phyloP scores from a whole-genome alignment of 2,113 vertebrate species.

The Eulemur rufifrons region DNA sequence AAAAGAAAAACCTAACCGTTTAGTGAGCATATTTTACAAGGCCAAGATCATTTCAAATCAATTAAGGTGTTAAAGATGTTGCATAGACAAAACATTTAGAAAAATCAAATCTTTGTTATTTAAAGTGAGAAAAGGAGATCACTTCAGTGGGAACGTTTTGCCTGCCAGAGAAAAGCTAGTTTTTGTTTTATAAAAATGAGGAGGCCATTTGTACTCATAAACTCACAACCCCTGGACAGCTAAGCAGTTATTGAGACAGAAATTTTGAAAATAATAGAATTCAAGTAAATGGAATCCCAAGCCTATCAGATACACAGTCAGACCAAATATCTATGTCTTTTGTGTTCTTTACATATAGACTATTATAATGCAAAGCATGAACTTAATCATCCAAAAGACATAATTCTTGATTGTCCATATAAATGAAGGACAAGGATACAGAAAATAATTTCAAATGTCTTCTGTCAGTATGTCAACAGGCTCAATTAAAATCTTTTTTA shows the following conservation, averaged over 20 bases:
- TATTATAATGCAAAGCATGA: background rate
- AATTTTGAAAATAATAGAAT: slow-evolving; percentile 43
- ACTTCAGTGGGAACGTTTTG: slow-evolving; percentile 45
- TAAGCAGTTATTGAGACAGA: slow-evolving; percentile 17
- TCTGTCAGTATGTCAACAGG: background rate
- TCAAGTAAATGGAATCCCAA: slow-evolving; percentile 14
- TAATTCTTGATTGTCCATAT: slow-evolving; percentile 24
- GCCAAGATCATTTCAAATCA: slow-evolving; percentile 41
- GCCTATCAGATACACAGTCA: background rate
- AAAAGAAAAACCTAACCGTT: slow-evolving; percentile 11
- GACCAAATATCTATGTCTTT: background rate
- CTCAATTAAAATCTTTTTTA: slow-evolving; percentile 16
- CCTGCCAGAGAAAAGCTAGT: slow-evolving; percentile 31
- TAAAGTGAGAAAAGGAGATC: slow-evolving; percentile 48
- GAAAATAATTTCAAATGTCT: slow-evolving; percentile 17
- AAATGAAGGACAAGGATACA: slow-evolving; percentile 30
- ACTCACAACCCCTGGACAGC: background rate
- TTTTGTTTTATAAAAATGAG: slow-evolving; percentile 69
- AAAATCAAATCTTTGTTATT: slow-evolving; percentile 58
- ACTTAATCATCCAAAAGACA: background rate
- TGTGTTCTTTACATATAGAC: background rate
- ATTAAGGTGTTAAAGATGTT: slow-evolving; percentile 70
- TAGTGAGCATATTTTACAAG: background rate
- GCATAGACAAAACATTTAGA: slow-evolving; percentile 56
- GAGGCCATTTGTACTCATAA: slow-evolving; percentile 30